phyloP scores from a whole-genome alignment of 2,113 vertebrate species.

The Zapus hudsonius region DNA sequence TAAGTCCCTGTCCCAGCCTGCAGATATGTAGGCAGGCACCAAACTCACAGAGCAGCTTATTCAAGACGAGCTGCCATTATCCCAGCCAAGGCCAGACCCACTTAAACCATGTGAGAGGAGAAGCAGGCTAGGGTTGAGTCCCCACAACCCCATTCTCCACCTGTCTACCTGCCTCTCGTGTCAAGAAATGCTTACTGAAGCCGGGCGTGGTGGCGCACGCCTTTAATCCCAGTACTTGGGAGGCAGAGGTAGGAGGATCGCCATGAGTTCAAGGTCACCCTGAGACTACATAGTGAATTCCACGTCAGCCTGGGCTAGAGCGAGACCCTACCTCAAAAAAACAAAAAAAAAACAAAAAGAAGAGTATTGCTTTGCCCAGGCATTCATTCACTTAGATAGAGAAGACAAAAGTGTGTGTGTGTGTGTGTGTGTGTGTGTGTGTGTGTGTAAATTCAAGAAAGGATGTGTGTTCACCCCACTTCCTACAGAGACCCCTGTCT shows the following conservation, averaged over 20 bases:
- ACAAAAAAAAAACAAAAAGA: too few species aligned
- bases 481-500: background rate
- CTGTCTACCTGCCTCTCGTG: rapidly evolving
- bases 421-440: background rate
- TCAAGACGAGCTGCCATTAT: too few species aligned
- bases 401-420: background rate
- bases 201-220: too few species aligned
- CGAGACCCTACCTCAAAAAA: too few species aligned
- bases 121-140: background rate
- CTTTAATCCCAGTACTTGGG: too few species aligned
- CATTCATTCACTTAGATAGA: background rate
- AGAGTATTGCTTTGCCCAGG: background rate
- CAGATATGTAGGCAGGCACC: background rate
- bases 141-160: rapidly evolving
- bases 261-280: too few species aligned
- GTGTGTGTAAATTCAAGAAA: background rate
- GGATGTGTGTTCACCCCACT: background rate
- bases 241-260: too few species aligned
- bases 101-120: background rate
- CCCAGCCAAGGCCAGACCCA: too few species aligned
- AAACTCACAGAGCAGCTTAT: too few species aligned
- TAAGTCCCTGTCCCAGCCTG: background rate
- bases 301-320: too few species aligned
- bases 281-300: too few species aligned
- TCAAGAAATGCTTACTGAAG: background rate